Conservation (phyloP, 2,888 invertebrate genomes). For the Mythimna pallens region DNA sequence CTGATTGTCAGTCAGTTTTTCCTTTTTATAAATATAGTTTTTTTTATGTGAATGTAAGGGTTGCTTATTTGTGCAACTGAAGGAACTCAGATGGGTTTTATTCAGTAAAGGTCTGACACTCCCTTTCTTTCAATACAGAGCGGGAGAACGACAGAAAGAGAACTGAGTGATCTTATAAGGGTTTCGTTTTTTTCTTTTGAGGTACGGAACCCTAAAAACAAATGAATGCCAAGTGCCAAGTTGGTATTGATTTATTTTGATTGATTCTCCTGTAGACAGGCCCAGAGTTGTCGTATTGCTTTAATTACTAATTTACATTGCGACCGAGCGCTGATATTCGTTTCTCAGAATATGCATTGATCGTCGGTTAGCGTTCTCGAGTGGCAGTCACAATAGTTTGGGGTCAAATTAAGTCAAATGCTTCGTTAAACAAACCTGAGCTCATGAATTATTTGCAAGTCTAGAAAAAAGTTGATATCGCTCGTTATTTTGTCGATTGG, state of each 20-base stretch:
- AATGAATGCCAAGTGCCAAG: constrained; percentile 9
- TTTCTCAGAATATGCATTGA: constrained; percentile 15
- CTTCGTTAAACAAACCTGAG: neutral
- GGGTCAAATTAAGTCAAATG: neutral
- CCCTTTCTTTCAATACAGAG: no score
- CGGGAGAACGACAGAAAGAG: no score
- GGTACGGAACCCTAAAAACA: neutral
- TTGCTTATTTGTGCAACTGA: no score
- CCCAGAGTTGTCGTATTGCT: neutral
- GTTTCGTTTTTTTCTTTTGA: no score
- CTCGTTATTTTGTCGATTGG: neutral
- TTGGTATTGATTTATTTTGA: no score
- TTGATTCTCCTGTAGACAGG: neutral
- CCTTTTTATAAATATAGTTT: no score
- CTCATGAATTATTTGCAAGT: constrained; percentile 19
- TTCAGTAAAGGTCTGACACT: no score
- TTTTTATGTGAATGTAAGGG: no score
- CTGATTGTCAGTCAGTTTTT: no score
- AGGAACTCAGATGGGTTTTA: no score
- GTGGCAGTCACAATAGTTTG: neutral
- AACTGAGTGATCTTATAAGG: no score
- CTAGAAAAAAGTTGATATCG: neutral
- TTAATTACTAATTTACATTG: constrained; percentile 7
- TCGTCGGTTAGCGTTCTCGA: constrained; percentile 9
- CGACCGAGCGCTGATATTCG: neutral